phyloP scores from a whole-genome alignment of 2,888 invertebrate species.

The Agelastica alni region DNA sequence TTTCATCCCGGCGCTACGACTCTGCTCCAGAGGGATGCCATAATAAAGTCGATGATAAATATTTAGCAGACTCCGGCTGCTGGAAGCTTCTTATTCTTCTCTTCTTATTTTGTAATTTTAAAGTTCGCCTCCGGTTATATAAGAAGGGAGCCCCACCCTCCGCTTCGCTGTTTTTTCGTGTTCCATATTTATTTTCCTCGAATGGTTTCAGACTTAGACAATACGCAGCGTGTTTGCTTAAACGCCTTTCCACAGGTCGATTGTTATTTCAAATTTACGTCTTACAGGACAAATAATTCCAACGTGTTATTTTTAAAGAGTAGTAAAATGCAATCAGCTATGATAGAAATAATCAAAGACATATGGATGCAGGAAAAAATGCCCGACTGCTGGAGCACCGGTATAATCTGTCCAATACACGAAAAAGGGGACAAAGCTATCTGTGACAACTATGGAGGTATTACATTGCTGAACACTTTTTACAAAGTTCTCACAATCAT shows the following conservation, averaged over 20 bases:
- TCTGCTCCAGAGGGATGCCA: constrained; percentile 35
- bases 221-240: background rate
- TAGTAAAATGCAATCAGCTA: too few species aligned
- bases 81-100: constrained; percentile 45
- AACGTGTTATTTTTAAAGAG: too few species aligned
- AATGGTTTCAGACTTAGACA: constrained; percentile 29
- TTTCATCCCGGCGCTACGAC: background rate
- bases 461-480: too few species aligned
- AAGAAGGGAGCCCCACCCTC: constrained; percentile 27
- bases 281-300: too few species aligned
- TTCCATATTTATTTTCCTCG: constrained; percentile 49
- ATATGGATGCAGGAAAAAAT: too few species aligned
- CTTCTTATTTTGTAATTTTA: constrained; percentile 51
- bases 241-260: background rate
- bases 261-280: background rate
- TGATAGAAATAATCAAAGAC: too few species aligned
- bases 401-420: too few species aligned
- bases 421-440: too few species aligned
- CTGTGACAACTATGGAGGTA: too few species aligned
- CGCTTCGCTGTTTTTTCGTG: constrained; percentile 33
- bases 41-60: constrained; percentile 52
- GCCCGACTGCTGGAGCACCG: too few species aligned
- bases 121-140: constrained; percentile 45
- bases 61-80: constrained; percentile 48
- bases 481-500: too few species aligned